Conservation (phyloP, 2,113 vertebrate genomes). For the Coturnix japonica region DNA sequence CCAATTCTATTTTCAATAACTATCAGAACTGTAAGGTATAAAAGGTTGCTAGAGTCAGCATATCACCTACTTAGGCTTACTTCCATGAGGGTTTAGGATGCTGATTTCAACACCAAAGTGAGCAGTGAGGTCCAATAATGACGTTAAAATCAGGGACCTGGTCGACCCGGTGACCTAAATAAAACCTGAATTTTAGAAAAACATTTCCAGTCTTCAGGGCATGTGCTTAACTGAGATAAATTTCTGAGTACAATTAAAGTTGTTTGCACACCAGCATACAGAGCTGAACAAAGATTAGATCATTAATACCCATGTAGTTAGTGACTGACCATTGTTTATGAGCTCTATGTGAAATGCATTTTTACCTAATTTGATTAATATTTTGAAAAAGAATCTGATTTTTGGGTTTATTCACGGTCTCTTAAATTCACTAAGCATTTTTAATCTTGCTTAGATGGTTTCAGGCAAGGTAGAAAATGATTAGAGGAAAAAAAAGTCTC, state of each 20-base stretch:
- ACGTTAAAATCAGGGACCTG: not conserved
- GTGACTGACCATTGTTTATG: not conserved
- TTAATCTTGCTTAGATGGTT: not conserved
- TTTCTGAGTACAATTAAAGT: not conserved
- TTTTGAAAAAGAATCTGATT: not conserved
- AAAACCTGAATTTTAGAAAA: not conserved
- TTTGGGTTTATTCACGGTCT: not conserved
- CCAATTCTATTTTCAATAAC: slow-evolving; percentile 47
- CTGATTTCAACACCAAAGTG: not conserved
- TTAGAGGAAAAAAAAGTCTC: not conserved
- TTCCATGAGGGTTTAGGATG: not conserved
- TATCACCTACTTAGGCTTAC: not conserved
- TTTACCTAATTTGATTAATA: not conserved
- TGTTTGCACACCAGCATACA: not conserved
- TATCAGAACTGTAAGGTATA: not conserved
- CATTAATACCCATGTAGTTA: not conserved
- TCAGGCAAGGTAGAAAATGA: not conserved
- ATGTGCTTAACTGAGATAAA: not conserved
- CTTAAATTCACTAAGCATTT: not conserved
- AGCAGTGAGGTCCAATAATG: not conserved
- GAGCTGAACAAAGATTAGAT: not conserved
- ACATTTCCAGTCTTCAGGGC: not conserved
- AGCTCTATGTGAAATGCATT: not conserved
- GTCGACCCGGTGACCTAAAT: not conserved
- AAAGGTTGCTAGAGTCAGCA: slow-evolving; percentile 17